These are phyloP conservation scores for Spea multiplicata DNA, from an alignment of 2,113 vertebrate genomes.

Conservation along the genomic window DNA sequence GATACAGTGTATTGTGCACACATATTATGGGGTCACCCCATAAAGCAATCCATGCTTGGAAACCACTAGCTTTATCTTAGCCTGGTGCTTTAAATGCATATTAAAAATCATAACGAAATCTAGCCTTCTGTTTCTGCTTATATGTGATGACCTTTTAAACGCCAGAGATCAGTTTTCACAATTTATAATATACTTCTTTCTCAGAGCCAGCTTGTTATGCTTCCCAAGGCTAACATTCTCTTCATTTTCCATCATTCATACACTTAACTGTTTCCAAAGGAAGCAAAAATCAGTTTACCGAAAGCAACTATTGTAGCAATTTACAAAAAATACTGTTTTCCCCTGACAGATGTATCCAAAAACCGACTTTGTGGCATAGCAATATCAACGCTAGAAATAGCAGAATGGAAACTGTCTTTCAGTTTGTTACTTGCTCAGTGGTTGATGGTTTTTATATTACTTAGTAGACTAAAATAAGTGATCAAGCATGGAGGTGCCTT, in stretches of 20 bases:
- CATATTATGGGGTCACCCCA: too few relatives aligned
- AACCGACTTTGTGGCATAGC: slow-evolving; percentile 9
- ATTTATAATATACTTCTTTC: too few relatives aligned
- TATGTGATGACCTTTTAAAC: too few relatives aligned
- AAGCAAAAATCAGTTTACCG: slow-evolving; percentile 4
- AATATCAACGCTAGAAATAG: background rate
- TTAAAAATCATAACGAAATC: too few relatives aligned
- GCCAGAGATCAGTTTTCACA: too few relatives aligned
- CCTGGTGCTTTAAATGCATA: too few relatives aligned
- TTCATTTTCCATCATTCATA: slow-evolving; percentile 3
- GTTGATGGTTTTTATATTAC: slow-evolving; percentile 15
- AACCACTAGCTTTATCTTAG: too few relatives aligned
- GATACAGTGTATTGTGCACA: too few relatives aligned
- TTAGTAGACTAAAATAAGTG: slow-evolving; percentile 8
- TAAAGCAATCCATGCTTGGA: too few relatives aligned
- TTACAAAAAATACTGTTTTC: slow-evolving; percentile 23
- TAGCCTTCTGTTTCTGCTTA: too few relatives aligned
- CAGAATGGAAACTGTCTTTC: slow-evolving; percentile 38
- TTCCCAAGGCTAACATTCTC: slow-evolving; percentile 2
- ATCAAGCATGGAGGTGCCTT: slow-evolving; percentile 4
- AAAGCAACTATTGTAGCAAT: slow-evolving; percentile 8
- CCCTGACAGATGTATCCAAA: slow-evolving; percentile 17
- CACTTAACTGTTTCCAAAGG: background rate
- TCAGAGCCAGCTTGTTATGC: background rate
- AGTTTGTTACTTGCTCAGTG: slow-evolving; percentile 20